Evolutionary conservation across 2,113 vertebrate species (phyloP).

Genomic region (Egretta garzetta): DNA sequence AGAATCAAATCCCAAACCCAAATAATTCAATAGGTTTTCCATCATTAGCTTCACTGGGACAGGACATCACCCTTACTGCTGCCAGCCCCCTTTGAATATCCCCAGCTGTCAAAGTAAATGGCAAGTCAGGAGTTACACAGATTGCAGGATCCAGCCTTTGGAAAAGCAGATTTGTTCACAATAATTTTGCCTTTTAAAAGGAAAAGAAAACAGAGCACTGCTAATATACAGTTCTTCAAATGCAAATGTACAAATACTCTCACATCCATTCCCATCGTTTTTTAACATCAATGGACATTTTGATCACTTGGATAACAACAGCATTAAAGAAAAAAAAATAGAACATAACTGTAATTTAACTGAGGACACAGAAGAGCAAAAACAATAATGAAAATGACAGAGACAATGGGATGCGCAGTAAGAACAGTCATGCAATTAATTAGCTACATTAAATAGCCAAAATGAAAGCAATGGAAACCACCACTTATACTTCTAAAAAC

Average conservation of each 20-base stretch:
- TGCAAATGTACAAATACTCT: background rate
- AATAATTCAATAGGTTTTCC: background rate
- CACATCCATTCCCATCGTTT: background rate
- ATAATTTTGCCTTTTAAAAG: conserved; percentile 5
- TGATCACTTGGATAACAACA: background rate
- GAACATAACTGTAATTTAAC: background rate
- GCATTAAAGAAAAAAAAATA: background rate
- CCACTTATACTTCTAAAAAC: background rate
- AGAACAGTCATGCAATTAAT: conserved; percentile 43
- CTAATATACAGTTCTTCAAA: conserved; percentile 46
- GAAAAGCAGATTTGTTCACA: conserved; percentile 8
- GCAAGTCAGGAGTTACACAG: background rate
- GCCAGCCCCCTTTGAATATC: background rate
- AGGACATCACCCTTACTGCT: background rate
- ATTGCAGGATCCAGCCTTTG: conserved; percentile 3
- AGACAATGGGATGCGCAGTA: conserved; percentile 45
- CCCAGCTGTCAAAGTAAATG: conserved; percentile 5
- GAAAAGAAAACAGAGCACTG: conserved; percentile 22
- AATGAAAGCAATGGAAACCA: background rate
- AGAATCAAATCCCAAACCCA: background rate
- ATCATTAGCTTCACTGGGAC: background rate
- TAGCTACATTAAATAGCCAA: conserved; percentile 21
- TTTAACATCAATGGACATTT: conserved; percentile 17
- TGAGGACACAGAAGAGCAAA: conserved; percentile 5
- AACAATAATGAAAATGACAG: conserved; percentile 52